Evolutionary conservation across 2,888 invertebrate species (phyloP).

Genomic region (Cosmorhoe ocellata): DNA sequence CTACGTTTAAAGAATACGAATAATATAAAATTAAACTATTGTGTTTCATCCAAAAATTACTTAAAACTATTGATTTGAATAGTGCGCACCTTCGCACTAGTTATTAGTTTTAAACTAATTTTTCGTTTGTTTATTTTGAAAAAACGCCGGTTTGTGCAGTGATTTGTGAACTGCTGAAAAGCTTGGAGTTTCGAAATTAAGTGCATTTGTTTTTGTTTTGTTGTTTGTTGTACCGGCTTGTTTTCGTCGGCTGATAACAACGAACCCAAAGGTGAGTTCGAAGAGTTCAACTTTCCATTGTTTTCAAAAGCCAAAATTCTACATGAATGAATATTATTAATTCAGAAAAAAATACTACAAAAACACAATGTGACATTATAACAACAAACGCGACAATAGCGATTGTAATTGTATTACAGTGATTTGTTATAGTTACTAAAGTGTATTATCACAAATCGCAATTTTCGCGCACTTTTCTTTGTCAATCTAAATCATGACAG

Average conservation of each 20-base stretch:
- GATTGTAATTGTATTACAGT: no score
- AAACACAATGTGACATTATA: no score
- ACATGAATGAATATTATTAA: no score
- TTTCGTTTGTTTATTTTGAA: conserved; percentile 56
- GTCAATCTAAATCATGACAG: neutral
- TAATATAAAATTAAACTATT: conserved; percentile 33
- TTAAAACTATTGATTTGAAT: conserved; percentile 28
- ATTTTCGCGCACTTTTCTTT: neutral
- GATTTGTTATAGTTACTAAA: no score
- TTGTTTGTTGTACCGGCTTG: conserved; percentile 49
- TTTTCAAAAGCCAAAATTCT: no score
- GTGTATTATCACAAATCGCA: no score
- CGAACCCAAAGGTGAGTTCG: conserved; percentile 49
- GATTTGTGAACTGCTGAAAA: conserved; percentile 53
- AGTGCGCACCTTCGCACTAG: conserved; percentile 28
- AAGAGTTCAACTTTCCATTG: neutral
- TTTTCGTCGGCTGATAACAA: conserved; percentile 47
- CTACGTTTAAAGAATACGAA: neutral
- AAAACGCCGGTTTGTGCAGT: conserved; percentile 67
- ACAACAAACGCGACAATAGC: no score
- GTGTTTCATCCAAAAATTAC: conserved; percentile 35
- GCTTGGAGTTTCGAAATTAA: conserved; percentile 40
- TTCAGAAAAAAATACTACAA: no score
- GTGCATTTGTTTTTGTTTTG: conserved; percentile 49
- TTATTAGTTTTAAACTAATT: conserved; percentile 43